These are phyloP conservation scores for Rosalia funebris DNA, from an alignment of 2,888 invertebrate species.

Conservation along the genomic window DNA sequence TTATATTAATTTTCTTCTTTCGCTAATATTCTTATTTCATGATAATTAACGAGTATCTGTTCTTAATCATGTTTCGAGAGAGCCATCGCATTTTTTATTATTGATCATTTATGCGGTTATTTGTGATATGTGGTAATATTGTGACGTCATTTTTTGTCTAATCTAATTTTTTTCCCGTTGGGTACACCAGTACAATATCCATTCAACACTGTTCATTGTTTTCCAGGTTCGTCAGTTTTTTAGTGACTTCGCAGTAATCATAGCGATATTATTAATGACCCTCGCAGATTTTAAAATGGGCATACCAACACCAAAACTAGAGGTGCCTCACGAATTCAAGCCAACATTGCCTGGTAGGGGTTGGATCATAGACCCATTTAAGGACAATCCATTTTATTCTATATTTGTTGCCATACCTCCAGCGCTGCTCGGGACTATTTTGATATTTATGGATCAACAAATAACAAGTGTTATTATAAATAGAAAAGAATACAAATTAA, in stretches of 20 bases:
- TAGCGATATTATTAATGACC: conserved; percentile 94
- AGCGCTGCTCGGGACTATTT: conserved; percentile 92
- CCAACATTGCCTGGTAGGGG: conserved; percentile 81
- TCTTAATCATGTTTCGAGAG: no score
- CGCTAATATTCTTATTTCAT: no score
- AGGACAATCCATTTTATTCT: conserved; percentile 87
- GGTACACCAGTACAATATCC: neutral
- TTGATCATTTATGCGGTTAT: no score
- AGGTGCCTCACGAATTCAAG: conserved; percentile 89
- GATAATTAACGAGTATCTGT: no score
- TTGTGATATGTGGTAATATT: no score
- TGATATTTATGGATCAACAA: conserved; percentile 99
- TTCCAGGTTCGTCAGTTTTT: conserved; percentile 86
- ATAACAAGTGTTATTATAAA: conserved; percentile 99
- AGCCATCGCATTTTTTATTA: no score
- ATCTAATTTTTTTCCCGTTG: no score
- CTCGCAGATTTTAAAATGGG: conserved; percentile 82
- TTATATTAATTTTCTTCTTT: no score
- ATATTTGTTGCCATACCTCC: conserved; percentile 86
- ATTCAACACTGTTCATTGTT: conserved; percentile 31
- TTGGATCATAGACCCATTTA: conserved; percentile 85
- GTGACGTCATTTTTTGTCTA: no score
- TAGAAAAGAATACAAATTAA: conserved; percentile 96
- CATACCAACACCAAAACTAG: conserved; percentile 92
- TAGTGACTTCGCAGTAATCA: conserved; percentile 97